Percentiles rank a stretch among this genome's conserved stretches.
Evolutionary conservation across 2,113 vertebrate genomes (phyloP).

Genomic region (Glaucomys volans): DNA sequence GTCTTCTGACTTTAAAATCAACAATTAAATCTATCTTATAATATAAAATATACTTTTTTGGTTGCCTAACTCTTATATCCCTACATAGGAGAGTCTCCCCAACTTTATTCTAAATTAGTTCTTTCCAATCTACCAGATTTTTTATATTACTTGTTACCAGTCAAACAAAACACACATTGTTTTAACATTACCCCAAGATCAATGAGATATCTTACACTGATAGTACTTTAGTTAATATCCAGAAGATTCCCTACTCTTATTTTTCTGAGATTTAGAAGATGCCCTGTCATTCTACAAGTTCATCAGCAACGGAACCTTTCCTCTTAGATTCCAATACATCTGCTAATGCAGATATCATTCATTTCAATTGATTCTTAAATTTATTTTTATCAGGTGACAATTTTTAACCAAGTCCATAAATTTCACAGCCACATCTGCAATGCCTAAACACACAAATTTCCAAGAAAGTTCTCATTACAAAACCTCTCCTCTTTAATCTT

Average conservation of each 20-base stretch:
- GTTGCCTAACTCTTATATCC: neutral
- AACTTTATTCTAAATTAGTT: constrained; percentile 21
- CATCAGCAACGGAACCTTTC: neutral
- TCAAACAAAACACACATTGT: neutral
- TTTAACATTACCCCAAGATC: neutral
- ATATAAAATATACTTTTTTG: neutral
- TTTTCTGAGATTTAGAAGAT: neutral
- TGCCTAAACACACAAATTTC: neutral
- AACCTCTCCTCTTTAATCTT: constrained; percentile 1
- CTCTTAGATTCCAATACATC: neutral
- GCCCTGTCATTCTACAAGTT: neutral
- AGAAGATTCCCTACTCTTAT: neutral
- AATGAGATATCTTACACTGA: neutral
- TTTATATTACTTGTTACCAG: neutral
- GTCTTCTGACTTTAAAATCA: neutral
- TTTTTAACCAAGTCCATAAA: neutral
- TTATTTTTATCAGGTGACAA: neutral
- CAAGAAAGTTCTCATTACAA: neutral
- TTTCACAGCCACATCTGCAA: neutral
- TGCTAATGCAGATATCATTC: neutral
- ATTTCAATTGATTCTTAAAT: neutral
- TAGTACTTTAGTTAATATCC: neutral
- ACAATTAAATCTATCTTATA: neutral
- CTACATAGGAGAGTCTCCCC: neutral
- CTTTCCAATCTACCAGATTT: neutral